Evolutionary conservation across 1,140 invertebrate genomes (phyloP).

Genomic region (Drosophila littoralis): DNA sequence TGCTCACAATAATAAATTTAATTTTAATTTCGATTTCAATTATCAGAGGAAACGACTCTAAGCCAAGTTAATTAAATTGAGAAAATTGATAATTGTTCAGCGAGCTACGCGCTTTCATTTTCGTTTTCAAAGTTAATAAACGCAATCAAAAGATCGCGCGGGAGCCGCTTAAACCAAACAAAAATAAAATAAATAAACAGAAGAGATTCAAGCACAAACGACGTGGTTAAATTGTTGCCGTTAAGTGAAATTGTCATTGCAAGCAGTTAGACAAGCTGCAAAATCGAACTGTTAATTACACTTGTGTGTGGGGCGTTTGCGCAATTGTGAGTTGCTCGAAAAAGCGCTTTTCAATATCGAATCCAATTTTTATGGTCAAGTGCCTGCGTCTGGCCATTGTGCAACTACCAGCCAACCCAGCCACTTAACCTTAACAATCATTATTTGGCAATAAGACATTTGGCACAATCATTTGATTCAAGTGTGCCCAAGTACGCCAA

Average conservation of each 20-base stretch:
- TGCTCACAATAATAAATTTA: conserved; percentile 21
- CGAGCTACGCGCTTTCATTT: conserved; percentile 54
- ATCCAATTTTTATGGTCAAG: conserved; percentile 52
- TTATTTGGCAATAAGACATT: conserved; percentile 71
- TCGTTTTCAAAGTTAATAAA: neutral
- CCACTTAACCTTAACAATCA: conserved; percentile 81
- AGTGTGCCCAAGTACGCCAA: conserved; percentile 51
- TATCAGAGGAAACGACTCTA: conserved; percentile 3
- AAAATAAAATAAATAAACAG: neutral
- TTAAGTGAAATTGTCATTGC: conserved; percentile 22
- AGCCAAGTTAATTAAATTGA: conserved; percentile 49
- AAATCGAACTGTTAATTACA: neutral
- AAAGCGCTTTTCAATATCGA: conserved; percentile 18
- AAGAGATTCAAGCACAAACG: conserved; percentile 7
- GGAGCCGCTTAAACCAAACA: neutral
- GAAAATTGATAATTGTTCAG: conserved; percentile 36
- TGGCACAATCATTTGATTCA: conserved; percentile 64
- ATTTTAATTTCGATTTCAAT: conserved; percentile 33
- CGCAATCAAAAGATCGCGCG: conserved; percentile 8
- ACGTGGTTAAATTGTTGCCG: conserved; percentile 1
- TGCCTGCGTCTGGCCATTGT: conserved; percentile 57
- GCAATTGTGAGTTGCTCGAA: conserved; percentile 1
- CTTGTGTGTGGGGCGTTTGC: conserved; percentile 5
- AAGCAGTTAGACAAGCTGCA: neutral
- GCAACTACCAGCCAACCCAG: conserved; percentile 67